phyloP scores from a whole-genome alignment of 2,888 invertebrate species.

The Ectemnius lituratus region DNA sequence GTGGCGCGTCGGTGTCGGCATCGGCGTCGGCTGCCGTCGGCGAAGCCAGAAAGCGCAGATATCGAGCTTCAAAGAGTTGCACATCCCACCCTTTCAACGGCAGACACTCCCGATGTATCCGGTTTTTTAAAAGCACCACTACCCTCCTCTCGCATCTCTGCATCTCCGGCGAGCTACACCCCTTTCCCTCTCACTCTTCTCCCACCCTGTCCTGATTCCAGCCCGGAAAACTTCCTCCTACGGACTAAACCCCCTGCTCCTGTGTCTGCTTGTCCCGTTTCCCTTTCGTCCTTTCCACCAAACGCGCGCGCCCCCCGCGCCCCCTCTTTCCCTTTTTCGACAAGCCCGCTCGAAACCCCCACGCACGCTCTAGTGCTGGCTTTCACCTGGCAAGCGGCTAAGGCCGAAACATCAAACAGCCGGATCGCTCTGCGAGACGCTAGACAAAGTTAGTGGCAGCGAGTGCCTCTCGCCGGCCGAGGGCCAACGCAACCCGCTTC shows the following conservation, averaged over 20 bases:
- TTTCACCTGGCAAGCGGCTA: slow-evolving; percentile 35
- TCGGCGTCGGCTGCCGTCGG: slow-evolving; percentile 17
- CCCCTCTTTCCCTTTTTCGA: slow-evolving; percentile 18
- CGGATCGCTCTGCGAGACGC: slow-evolving; percentile 19
- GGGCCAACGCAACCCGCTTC: slow-evolving; percentile 1
- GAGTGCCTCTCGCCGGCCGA: background rate
- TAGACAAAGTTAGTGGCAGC: slow-evolving; percentile 24
- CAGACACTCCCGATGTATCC: slow-evolving; percentile 46
- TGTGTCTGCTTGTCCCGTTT: background rate
- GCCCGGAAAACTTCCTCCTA: background rate
- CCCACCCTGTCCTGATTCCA: background rate
- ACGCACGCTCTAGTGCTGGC: slow-evolving; percentile 48
- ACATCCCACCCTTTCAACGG: slow-evolving; percentile 45
- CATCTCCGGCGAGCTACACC: background rate
- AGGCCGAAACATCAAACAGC: slow-evolving; percentile 59
- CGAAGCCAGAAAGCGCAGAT: slow-evolving; percentile 25
- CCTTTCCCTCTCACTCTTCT: background rate
- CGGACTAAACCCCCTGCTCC: background rate
- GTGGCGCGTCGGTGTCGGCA: background rate
- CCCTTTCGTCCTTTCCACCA: background rate
- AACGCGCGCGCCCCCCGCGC: slow-evolving; percentile 15
- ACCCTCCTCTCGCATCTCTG: slow-evolving; percentile 12
- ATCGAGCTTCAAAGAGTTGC: slow-evolving; percentile 54
- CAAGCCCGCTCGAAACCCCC: slow-evolving; percentile 40
- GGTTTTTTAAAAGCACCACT: slow-evolving; percentile 59